phyloP scores from a whole-genome alignment of 2,888 invertebrate genomes.

The Campoplex nolae region DNA sequence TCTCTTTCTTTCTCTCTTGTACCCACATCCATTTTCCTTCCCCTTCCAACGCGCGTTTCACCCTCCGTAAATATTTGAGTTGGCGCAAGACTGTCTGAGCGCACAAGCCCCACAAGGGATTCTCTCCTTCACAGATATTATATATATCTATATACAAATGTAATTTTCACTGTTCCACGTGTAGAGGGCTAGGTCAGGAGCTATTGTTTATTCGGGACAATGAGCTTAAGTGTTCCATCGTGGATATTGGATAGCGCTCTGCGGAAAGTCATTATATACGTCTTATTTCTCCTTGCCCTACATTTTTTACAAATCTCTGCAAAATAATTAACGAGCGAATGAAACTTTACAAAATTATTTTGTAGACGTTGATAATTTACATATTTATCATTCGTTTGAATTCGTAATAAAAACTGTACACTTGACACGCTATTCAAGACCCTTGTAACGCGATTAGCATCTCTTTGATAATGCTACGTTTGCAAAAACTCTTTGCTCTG shows the following conservation, averaged over 20 bases:
- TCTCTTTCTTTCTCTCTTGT: neutral
- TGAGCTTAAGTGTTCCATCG: conserved; percentile 61
- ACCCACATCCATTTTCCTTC: conserved; percentile 16
- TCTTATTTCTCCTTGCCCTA: neutral
- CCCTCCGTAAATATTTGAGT: conserved; percentile 64
- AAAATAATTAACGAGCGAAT: neutral
- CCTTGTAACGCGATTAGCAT: neutral
- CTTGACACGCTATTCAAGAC: neutral
- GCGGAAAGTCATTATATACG: conserved; percentile 4
- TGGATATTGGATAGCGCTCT: conserved; percentile 45
- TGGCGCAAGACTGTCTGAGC: conserved; percentile 57
- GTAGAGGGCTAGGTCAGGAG: conserved; percentile 42
- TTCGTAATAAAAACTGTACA: neutral
- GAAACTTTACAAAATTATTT: neutral
- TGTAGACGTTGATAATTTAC: neutral
- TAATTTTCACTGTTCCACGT: conserved; percentile 8
- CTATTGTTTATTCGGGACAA: conserved; percentile 68
- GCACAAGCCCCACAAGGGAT: conserved; percentile 22
- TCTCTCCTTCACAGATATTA: neutral
- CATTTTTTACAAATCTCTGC: neutral
- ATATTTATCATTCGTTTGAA: neutral
- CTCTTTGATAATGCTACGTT: neutral
- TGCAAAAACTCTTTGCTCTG: neutral
- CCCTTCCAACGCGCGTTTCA: neutral
- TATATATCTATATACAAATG: neutral